Conservation (phyloP, 1,140 invertebrate genomes). For the Amphibalanus amphitrite region DNA sequence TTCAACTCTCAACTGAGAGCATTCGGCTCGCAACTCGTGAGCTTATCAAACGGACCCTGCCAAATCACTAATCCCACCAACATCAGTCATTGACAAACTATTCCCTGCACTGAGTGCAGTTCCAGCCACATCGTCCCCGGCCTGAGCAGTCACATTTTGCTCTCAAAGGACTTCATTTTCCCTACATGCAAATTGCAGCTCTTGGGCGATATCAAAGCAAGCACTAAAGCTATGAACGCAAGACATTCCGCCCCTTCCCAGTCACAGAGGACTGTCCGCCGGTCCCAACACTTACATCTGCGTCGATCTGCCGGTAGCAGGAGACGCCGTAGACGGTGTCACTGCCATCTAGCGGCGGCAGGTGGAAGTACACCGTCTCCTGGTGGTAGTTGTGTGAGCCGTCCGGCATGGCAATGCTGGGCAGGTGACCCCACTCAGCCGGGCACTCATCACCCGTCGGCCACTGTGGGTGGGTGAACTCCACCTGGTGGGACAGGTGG, state of each 20-base stretch:
- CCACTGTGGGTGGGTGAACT: constrained; percentile 73
- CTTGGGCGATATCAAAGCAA: too few relatives aligned
- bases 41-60: too few relatives aligned
- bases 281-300: constrained; percentile 45
- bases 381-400: constrained; percentile 93
- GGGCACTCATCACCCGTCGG: constrained; percentile 60
- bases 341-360: constrained; percentile 41
- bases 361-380: constrained; percentile 91
- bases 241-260: background rate
- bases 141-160: too few relatives aligned
- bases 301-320: constrained; percentile 92
- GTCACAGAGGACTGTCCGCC: background rate
- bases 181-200: too few relatives aligned
- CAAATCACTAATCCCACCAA: too few relatives aligned
- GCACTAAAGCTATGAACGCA: background rate
- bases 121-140: too few relatives aligned
- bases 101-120: too few relatives aligned
- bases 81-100: too few relatives aligned
- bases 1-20: too few relatives aligned
- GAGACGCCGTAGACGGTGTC: constrained; percentile 85
- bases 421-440: constrained; percentile 82
- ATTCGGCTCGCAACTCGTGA: too few relatives aligned
- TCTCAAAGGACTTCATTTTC: too few relatives aligned
- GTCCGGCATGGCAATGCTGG: constrained; percentile 87
- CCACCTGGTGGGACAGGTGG: constrained; percentile 47